Base-by-base conservation (phyloP, 2,113 vertebrate species). In the Ptychochromis oligacanthus region DNA sequence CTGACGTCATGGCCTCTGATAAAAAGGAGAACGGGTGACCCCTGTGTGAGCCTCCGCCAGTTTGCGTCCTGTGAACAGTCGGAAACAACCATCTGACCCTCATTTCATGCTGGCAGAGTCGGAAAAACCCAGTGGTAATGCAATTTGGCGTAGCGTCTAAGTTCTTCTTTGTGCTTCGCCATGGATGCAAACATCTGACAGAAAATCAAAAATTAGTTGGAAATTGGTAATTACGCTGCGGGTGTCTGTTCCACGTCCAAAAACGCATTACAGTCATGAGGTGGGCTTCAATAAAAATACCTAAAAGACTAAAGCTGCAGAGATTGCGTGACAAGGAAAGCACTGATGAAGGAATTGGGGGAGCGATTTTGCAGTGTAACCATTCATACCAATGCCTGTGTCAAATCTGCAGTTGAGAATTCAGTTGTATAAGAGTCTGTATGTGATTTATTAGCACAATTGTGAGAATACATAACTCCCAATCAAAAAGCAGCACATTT, bases 1-100 rank as follows among this genome's bases (percentile, higher is more conserved):
- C 81, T 93, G 92, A 93, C 90, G 92, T 94, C 91, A 93, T 5
- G 56, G 81, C 34, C 28, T n/a, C 89, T 62, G 86, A 91, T 56
- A 38, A 84, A 67, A 79, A 86, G 75, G 75, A 91, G 83, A 82
- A 86, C 36, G 80, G 88, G 81, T 87, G 92, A 90, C 92, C 91
- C 90, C 85, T 78, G 85, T 17, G 79, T 72, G 87, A 85, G 88
- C 77, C 46, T 15, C 70, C 31, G 31, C 78, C 52, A 24, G 75
- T 88, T 74, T 46, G 58, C 6, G 15, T 79, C 84, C 83, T 28
- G 20, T 1, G 20, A 84, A 88, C 77, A 6, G 40, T 82, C 22
- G n/a, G 87, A 85, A 90, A 57, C 79, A 57, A 86, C 40, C 84
- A 57, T 67, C 67, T 90, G 81, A 90, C 88, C 91, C 85, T 86